phyloP scores from a whole-genome alignment of 1,140 invertebrate species.

The Popillia japonica region DNA sequence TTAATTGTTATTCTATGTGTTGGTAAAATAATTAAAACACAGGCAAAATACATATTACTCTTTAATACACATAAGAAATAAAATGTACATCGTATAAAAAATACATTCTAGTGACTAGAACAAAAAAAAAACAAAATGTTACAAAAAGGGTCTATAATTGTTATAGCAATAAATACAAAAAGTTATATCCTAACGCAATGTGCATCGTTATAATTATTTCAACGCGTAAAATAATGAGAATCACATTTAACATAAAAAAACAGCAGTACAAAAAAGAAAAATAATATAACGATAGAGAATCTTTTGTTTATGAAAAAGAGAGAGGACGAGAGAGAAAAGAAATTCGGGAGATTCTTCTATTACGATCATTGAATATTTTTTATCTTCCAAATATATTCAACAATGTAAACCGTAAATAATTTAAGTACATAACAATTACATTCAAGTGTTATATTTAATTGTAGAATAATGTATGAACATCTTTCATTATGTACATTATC shows the following conservation, averaged over 20 bases:
- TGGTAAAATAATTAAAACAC: neutral
- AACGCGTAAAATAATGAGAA: neutral
- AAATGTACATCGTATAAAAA: slow-evolving; percentile 41
- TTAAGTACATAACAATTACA: slow-evolving; percentile 30
- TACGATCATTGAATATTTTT: slow-evolving; percentile 1
- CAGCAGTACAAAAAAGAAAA: slow-evolving; percentile 8
- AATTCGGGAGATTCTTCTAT: neutral
- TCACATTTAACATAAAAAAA: slow-evolving; percentile 1
- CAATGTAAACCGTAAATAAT: slow-evolving; percentile 28
- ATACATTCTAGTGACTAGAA: slow-evolving; percentile 44
- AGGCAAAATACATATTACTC: slow-evolving; percentile 16
- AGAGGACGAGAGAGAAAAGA: no score
- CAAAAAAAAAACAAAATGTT: slow-evolving; percentile 17
- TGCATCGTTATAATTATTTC: neutral
- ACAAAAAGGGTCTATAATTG: slow-evolving; percentile 24
- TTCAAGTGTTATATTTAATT: slow-evolving; percentile 19
- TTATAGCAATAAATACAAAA: slow-evolving; percentile 29
- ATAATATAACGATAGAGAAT: neutral
- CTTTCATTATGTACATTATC: slow-evolving; percentile 5
- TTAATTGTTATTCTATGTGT: no score
- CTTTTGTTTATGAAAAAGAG: neutral
- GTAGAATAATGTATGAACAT: neutral
- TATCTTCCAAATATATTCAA: slow-evolving; percentile 8
- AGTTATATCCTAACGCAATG: neutral
- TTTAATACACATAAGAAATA: slow-evolving; percentile 36